Conservation (phyloP, 2,888 invertebrate genomes). For the Acanthococcus lagerstroemiae region DNA sequence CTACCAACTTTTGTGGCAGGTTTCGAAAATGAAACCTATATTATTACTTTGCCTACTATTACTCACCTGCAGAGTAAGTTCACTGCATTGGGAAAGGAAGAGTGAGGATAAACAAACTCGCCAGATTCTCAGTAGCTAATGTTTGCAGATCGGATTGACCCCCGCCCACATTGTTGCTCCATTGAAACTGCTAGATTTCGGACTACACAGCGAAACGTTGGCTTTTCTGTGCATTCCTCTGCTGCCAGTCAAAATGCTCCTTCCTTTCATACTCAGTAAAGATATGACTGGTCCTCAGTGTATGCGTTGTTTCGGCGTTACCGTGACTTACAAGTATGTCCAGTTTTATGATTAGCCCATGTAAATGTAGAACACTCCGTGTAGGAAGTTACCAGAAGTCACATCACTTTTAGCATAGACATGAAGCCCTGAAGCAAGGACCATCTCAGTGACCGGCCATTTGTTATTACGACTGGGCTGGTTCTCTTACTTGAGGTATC, state of each 20-base stretch:
- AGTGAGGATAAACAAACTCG: no score
- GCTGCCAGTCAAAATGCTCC: neutral
- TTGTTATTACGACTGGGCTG: no score
- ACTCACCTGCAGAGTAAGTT: neutral
- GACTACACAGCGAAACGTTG: neutral
- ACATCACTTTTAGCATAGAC: no score
- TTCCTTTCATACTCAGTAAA: neutral
- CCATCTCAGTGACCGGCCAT: no score
- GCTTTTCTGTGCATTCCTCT: neutral
- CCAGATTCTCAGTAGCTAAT: no score
- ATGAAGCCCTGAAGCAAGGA: no score
- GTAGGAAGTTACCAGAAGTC: no score
- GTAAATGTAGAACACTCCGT: no score
- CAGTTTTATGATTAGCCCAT: no score
- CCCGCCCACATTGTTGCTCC: neutral
- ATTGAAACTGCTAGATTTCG: neutral
- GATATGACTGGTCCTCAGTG: neutral
- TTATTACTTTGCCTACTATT: neutral
- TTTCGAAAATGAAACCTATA: neutral
- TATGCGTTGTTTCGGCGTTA: neutral
- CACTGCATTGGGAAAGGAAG: no score
- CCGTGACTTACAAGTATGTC: no score
- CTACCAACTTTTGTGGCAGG: neutral
- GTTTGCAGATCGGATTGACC: neutral
- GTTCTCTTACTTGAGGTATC: no score